phyloP scores from a whole-genome alignment of 92 coral and sea anemone species.

The Epizoanthus rinbou region DNA sequence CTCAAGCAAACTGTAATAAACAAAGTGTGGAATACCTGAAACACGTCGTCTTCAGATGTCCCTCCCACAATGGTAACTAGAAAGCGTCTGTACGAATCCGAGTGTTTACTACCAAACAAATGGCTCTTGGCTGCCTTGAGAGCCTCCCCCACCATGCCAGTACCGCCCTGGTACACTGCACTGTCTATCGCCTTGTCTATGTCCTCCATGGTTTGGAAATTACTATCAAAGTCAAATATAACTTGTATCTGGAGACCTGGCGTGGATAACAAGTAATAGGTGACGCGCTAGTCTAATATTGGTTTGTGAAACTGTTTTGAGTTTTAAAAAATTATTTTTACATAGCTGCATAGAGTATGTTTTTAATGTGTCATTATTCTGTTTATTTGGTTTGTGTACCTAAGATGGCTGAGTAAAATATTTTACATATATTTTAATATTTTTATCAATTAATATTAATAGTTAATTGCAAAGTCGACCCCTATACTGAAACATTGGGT shows the following conservation, averaged over 20 bases:
- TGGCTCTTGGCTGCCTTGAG: slow-evolving; percentile 63
- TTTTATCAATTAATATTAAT: too few relatives aligned
- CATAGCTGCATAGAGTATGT: too few relatives aligned
- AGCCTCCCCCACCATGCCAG: slow-evolving; percentile 65
- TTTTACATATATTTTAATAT: too few relatives aligned
- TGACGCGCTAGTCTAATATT: too few relatives aligned
- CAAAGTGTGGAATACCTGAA: slow-evolving; percentile 27
- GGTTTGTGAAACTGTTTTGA: too few relatives aligned
- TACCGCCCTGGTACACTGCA: slow-evolving; percentile 74
- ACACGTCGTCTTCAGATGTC: slow-evolving; percentile 80
- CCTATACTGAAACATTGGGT: too few relatives aligned
- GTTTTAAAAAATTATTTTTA: too few relatives aligned
- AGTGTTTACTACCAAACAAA: slow-evolving; percentile 70
- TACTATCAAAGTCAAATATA: slow-evolving; percentile 74
- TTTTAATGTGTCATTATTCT: too few relatives aligned
- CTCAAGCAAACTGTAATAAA: too few relatives aligned
- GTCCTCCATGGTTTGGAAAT: slow-evolving; percentile 55
- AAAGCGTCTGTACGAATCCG: slow-evolving; percentile 72
- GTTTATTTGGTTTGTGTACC: too few relatives aligned
- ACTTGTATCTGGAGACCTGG: slow-evolving; percentile 49
- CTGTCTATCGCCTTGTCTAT: slow-evolving; percentile 69
- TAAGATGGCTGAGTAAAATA: too few relatives aligned
- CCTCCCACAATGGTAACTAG: slow-evolving; percentile 82
- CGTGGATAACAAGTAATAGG: neutral
- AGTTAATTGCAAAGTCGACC: too few relatives aligned